These are phyloP conservation scores for Druceiella hillmani DNA, from an alignment of 2,888 invertebrate genomes.

Conservation along the genomic window DNA sequence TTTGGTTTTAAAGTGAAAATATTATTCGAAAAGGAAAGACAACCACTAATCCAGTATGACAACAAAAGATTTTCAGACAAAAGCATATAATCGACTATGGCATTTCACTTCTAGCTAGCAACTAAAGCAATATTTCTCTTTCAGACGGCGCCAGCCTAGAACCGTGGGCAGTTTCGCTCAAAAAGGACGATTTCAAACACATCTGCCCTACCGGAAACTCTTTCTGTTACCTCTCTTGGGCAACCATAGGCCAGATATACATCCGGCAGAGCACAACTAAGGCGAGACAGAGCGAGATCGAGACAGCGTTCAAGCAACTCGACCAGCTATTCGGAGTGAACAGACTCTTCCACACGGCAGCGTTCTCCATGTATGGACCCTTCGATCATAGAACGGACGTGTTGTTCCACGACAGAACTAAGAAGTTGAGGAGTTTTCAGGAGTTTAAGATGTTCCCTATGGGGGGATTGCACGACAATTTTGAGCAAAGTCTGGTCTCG, in stretches of 20 bases:
- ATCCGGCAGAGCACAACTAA: constrained; percentile 49
- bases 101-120: not conserved
- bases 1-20: too few species aligned
- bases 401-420: constrained; percentile 59
- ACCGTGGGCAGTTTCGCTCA: constrained; percentile 35
- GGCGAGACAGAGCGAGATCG: constrained; percentile 60
- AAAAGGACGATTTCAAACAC: constrained; percentile 43
- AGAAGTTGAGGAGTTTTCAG: constrained; percentile 32
- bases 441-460: too few species aligned
- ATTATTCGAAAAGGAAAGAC: too few species aligned
- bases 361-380: constrained; percentile 65
- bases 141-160: constrained; percentile 38
- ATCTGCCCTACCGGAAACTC: constrained; percentile 52
- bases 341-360: constrained; percentile 47
- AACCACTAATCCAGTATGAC: too few species aligned
- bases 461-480: too few species aligned
- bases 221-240: constrained; percentile 63
- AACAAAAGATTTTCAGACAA: too few species aligned
- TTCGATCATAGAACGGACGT: constrained; percentile 60
- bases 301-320: constrained; percentile 62
- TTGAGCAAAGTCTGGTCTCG: too few species aligned
- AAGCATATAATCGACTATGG: not conserved
- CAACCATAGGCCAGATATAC: constrained; percentile 62
- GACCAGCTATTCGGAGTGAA: constrained; percentile 66
- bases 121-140: constrained; percentile 15